Evolutionary conservation across 2,113 vertebrate species (phyloP).

Genomic region (Pipra filicauda): DNA sequence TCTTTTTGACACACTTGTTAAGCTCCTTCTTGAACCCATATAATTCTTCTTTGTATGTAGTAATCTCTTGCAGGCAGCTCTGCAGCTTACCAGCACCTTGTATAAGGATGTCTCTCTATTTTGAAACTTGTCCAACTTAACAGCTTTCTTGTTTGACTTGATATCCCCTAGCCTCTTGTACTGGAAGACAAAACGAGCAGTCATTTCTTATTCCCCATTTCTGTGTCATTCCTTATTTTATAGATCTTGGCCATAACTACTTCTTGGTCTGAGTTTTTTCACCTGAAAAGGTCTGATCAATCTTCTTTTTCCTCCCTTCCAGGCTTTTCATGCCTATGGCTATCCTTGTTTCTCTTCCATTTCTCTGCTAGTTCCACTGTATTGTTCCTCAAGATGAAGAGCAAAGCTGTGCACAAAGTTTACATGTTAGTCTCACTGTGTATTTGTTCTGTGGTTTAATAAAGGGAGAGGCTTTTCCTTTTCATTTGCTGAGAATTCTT

Average conservation of each 20-base stretch:
- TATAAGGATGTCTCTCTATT: neutral
- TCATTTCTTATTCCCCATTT: neutral
- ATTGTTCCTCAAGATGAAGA: neutral
- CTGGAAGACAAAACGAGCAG: neutral
- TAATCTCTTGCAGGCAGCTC: neutral
- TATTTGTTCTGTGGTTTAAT: neutral
- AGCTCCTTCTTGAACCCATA: neutral
- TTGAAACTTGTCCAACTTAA: neutral
- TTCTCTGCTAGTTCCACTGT: neutral
- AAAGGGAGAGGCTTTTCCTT: neutral
- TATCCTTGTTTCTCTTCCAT: neutral
- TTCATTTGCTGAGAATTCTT: neutral
- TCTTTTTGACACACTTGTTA: neutral
- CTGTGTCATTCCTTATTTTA: neutral
- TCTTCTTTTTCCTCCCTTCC: neutral
- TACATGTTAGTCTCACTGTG: neutral
- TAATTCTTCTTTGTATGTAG: neutral
- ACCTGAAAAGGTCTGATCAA: neutral
- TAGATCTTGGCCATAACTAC: neutral
- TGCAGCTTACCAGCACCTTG: neutral
- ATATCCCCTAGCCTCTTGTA: neutral
- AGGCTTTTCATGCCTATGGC: neutral
- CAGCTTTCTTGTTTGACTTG: neutral
- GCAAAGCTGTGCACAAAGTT: neutral
- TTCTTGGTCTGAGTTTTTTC: neutral